These are phyloP conservation scores for Ophonus ardosiacus DNA, from an alignment of 2,888 invertebrate genomes.

Conservation along the genomic window DNA sequence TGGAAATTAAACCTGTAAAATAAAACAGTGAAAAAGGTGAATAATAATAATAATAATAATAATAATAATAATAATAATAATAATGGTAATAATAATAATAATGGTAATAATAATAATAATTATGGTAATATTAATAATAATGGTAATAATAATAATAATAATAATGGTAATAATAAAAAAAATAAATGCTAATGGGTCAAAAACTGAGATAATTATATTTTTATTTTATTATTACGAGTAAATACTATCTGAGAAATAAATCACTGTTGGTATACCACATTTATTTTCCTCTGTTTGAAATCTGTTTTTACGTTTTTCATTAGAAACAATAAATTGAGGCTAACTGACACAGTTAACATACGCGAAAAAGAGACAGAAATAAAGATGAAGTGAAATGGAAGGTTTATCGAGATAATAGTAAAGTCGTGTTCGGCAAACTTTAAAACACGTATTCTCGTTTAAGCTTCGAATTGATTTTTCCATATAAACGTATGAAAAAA, in stretches of 20 bases:
- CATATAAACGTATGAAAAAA: conserved; percentile 7
- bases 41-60: no score
- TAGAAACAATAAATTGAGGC: conserved; percentile 17
- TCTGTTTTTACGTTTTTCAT: neutral
- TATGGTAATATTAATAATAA: no score
- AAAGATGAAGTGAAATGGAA: neutral
- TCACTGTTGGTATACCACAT: neutral
- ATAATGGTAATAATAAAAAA: no score
- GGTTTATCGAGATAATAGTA: conserved; percentile 38
- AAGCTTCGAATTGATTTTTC: conserved; percentile 32
- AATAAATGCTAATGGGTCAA: no score
- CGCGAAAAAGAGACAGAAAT: neutral
- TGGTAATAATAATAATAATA: no score
- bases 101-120: no score
- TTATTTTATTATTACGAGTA: neutral
- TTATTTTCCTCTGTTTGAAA: neutral
- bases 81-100: no score
- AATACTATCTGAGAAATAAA: neutral
- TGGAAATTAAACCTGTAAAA: no score
- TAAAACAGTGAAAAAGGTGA: no score
- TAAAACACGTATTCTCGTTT: conserved; percentile 43
- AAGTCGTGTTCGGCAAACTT: conserved; percentile 38
- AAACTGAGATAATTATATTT: neutral
- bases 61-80: no score
- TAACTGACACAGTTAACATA: conserved; percentile 28